phyloP scores from a whole-genome alignment of 53 echinoderm and acorn worm species.

The Mesocentrotus franciscanus region DNA sequence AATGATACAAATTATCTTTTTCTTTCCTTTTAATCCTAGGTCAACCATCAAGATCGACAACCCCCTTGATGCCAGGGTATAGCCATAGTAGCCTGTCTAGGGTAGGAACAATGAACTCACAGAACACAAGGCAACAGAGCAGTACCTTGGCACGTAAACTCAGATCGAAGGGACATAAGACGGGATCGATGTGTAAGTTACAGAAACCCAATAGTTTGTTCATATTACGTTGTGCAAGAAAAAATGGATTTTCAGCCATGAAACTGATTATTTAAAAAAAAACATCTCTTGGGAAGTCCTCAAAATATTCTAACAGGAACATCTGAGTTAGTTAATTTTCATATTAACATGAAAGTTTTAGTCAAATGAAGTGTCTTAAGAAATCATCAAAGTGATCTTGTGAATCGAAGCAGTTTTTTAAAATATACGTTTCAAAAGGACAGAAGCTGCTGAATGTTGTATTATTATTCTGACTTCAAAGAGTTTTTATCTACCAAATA shows the following conservation, averaged over 20 bases:
- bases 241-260: background rate
- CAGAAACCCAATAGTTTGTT: background rate
- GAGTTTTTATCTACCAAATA: no score
- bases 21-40: background rate
- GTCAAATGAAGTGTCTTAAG: no score
- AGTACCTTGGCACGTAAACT: slow-evolving; percentile 77
- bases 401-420: no score
- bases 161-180: slow-evolving; percentile 75
- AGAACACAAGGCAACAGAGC: slow-evolving; percentile 77
- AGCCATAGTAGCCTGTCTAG: slow-evolving; percentile 74
- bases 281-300: background rate
- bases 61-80: slow-evolving; percentile 46
- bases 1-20: background rate
- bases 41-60: slow-evolving; percentile 2
- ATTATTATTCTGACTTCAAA: no score
- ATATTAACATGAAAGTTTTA: background rate
- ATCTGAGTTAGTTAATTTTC: background rate
- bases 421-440: no score
- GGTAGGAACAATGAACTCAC: slow-evolving; percentile 54
- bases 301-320: background rate
- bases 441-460: no score
- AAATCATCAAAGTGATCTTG: no score
- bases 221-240: background rate
- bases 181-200: slow-evolving; percentile 74
- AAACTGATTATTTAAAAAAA: background rate